Conservation (phyloP, 2,888 invertebrate genomes). For the Neoaliturus tenellus region DNA sequence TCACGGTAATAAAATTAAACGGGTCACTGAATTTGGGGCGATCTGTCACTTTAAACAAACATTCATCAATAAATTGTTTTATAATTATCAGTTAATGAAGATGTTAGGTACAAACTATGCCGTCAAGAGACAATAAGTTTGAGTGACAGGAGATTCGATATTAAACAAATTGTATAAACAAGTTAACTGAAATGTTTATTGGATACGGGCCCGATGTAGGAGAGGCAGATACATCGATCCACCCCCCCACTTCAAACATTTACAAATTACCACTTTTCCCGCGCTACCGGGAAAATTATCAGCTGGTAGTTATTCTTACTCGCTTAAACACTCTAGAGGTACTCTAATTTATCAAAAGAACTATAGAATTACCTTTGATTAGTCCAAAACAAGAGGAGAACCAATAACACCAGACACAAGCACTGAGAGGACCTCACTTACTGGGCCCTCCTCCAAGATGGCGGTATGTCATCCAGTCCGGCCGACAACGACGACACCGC, state of each 20-base stretch:
- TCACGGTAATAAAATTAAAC: conserved; percentile 6
- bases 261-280: conserved; percentile 13
- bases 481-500: neutral
- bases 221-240: conserved; percentile 46
- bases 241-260: conserved; percentile 27
- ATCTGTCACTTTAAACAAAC: conserved; percentile 9
- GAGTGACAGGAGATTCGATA: neutral
- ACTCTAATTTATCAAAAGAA: conserved; percentile 9
- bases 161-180: conserved; percentile 32
- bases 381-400: neutral
- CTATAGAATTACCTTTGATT: neutral
- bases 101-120: neutral
- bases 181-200: conserved; percentile 51
- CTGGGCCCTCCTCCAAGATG: conserved; percentile 44
- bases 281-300: neutral
- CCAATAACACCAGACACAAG: neutral
- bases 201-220: conserved; percentile 11
- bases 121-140: no score
- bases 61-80: neutral
- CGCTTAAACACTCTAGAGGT: neutral
- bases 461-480: conserved; percentile 10
- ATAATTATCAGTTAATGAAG: neutral
- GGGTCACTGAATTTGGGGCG: conserved; percentile 34
- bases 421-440: conserved; percentile 34
- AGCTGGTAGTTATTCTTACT: neutral